Evolutionary conservation across 2,888 invertebrate species (phyloP).

Genomic region (Pharmacophagus antenor): DNA sequence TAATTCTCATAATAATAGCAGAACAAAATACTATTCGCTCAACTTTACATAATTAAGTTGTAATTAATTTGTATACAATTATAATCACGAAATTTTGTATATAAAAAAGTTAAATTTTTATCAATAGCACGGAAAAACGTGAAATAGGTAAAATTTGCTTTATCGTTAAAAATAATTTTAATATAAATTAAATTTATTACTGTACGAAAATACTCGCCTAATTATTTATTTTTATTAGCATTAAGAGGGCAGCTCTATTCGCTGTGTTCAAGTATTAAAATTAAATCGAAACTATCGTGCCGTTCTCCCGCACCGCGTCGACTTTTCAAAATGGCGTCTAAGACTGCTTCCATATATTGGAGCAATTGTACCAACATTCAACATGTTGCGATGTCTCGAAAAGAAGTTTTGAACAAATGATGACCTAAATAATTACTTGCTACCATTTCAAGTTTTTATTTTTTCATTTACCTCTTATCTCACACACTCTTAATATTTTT

Average conservation of each 20-base stretch:
- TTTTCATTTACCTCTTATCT: too few species aligned
- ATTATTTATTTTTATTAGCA: too few species aligned
- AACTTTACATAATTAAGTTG: background rate
- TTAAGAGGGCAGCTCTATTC: constrained; percentile 7
- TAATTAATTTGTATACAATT: background rate
- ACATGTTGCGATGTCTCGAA: background rate
- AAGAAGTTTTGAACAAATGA: constrained; percentile 2
- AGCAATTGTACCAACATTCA: constrained; percentile 10
- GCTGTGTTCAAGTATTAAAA: constrained; percentile 8
- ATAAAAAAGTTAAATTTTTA: too few species aligned
- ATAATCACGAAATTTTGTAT: too few species aligned
- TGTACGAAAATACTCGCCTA: too few species aligned
- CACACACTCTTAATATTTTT: background rate
- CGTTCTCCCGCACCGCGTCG: constrained; percentile 9
- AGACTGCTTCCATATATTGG: constrained; percentile 13
- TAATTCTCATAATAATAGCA: constrained; percentile 3
- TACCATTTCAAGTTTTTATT: too few species aligned
- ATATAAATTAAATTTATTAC: too few species aligned
- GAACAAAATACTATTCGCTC: background rate
- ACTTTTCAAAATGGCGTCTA: constrained; percentile 30
- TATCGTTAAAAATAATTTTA: too few species aligned
- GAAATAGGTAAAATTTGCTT: too few species aligned
- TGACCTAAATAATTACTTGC: background rate
- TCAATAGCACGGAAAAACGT: too few species aligned
- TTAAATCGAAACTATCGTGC: constrained; percentile 14